Conservation (phyloP, 64 coral and sea anemone species). For the Pocillopora verrucosa region DNA sequence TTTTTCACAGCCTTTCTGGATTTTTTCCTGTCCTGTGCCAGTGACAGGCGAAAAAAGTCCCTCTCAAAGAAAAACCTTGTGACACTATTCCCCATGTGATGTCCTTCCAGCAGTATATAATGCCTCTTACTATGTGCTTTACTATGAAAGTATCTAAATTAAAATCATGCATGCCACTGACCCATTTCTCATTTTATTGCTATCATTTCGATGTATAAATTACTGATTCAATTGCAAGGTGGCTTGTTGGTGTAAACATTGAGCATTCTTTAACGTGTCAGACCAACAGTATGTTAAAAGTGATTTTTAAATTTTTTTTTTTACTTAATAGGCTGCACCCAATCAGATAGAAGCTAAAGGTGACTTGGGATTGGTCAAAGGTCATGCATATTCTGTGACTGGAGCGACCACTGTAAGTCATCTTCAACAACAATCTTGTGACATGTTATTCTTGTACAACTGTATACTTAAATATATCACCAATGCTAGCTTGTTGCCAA, state of each 20-base stretch:
- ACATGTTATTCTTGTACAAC: no score
- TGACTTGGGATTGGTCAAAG: constrained; percentile 82
- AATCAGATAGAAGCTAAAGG: constrained; percentile 92
- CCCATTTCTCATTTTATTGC: no score
- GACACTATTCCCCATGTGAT: no score
- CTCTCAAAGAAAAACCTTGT: no score
- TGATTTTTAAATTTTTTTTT: neutral
- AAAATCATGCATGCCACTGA: no score
- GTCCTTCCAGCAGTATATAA: no score
- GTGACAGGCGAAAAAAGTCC: no score
- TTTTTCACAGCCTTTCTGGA: no score
- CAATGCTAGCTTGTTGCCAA: neutral
- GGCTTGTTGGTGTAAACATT: neutral
- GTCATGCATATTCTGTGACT: constrained; percentile 95
- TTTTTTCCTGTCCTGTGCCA: no score
- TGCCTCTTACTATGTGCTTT: no score
- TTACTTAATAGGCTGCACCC: constrained; percentile 68
- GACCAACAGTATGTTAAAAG: neutral
- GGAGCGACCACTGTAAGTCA: constrained; percentile 61
- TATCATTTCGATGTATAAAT: no score
- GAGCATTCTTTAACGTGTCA: neutral
- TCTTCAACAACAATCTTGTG: neutral
- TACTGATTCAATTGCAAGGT: neutral
- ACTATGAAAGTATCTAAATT: no score
- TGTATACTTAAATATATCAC: neutral